These are phyloP conservation scores for Cotesia vestalis DNA, from an alignment of 1,140 invertebrate species.

Conservation along the genomic window DNA sequence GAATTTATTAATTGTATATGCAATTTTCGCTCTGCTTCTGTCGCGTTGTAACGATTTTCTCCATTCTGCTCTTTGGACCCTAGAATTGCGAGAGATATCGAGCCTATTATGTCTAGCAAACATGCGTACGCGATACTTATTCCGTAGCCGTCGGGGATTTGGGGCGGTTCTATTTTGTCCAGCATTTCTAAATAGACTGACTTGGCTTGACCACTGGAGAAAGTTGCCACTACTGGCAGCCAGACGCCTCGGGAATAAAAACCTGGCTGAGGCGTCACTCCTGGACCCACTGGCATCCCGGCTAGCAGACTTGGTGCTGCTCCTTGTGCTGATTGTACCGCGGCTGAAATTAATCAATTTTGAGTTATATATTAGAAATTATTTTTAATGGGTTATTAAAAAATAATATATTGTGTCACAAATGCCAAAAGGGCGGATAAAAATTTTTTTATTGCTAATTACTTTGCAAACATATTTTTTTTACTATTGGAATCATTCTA, in stretches of 20 bases:
- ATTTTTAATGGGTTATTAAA: constrained; percentile 20
- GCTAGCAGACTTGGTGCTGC: constrained; percentile 74
- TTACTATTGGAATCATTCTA: too few relatives aligned
- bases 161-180: constrained; percentile 93
- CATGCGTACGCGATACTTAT: constrained; percentile 94
- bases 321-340: constrained; percentile 68
- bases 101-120: constrained; percentile 87
- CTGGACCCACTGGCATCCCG: constrained; percentile 77
- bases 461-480: too few relatives aligned
- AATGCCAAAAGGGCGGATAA: too few relatives aligned
- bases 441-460: too few relatives aligned
- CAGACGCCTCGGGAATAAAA: constrained; percentile 93
- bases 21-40: constrained; percentile 68
- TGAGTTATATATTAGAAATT: constrained; percentile 6
- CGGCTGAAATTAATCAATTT: constrained; percentile 27
- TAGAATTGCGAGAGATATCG: constrained; percentile 75
- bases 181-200: constrained; percentile 93
- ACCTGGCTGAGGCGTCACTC: constrained; percentile 86
- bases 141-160: constrained; percentile 93
- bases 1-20: constrained; percentile 88
- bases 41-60: constrained; percentile 63
- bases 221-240: constrained; percentile 85
- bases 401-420: background rate
- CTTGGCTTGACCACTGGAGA: constrained; percentile 86
- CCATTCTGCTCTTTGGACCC: constrained; percentile 63